phyloP scores from a whole-genome alignment of 2,113 vertebrate genomes.

The Cephalopholis sonnerati region DNA sequence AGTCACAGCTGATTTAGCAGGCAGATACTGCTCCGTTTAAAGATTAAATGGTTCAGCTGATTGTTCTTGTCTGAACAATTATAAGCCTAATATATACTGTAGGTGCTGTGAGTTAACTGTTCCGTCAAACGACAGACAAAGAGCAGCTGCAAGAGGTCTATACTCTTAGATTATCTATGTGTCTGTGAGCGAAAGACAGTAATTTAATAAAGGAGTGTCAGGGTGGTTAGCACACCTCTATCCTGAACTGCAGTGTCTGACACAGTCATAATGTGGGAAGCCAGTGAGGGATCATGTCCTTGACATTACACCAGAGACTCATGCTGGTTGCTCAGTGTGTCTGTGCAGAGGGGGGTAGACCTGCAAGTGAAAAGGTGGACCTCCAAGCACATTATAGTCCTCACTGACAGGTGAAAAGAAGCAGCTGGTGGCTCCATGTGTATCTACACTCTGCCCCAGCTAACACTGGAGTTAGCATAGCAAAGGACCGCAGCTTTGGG shows the following conservation, averaged over 20 bases:
- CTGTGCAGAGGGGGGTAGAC: conserved; percentile 18
- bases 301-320: conserved; percentile 13
- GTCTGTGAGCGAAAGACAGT: not conserved
- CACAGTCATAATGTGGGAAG: conserved; percentile 9
- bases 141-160: not conserved
- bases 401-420: conserved; percentile 52
- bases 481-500: not conserved
- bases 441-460: not conserved
- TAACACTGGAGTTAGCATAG: not conserved
- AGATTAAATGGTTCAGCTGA: conserved; percentile 55
- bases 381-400: not conserved
- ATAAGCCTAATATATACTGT: conserved; percentile 37
- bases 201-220: not conserved
- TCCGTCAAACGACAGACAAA: conserved; percentile 12
- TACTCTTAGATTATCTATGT: not conserved
- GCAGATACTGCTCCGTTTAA: conserved; percentile 39
- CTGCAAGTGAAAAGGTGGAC: too few species aligned
- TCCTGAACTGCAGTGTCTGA: not conserved
- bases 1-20: conserved; percentile 64
- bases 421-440: conserved; percentile 13
- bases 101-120: conserved; percentile 16
- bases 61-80: conserved; percentile 54
- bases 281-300: conserved; percentile 25
- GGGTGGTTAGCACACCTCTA: not conserved
- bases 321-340: conserved; percentile 31